These are phyloP conservation scores for Hydroisotoma schaefferi DNA, from an alignment of 2,888 invertebrate species.

Conservation along the genomic window DNA sequence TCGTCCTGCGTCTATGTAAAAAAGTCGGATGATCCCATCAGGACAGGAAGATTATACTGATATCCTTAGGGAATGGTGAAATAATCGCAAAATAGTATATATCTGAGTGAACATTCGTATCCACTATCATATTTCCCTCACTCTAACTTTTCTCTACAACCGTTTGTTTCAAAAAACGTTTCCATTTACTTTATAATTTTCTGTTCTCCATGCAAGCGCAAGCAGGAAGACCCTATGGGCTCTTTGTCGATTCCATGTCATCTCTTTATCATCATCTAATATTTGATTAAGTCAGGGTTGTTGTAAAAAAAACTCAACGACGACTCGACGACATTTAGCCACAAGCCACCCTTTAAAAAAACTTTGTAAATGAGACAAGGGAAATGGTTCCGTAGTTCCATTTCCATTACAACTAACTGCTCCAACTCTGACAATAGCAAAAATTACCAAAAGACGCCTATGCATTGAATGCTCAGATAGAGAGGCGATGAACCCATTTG, in stretches of 20 bases:
- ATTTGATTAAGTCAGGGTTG: background rate
- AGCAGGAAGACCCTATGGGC: conserved; percentile 11
- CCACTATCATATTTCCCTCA: conserved; percentile 32
- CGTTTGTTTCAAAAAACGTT: conserved; percentile 18
- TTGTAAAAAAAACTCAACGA: background rate
- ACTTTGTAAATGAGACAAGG: no score
- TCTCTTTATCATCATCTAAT: background rate
- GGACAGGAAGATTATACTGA: conserved; percentile 48
- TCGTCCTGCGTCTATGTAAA: conserved; percentile 30
- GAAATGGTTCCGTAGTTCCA: no score
- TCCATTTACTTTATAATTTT: conserved; percentile 5
- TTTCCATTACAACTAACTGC: no score
- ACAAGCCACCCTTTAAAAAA: no score
- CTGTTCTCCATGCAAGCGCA: no score
- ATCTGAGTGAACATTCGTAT: conserved; percentile 30
- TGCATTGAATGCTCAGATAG: no score
- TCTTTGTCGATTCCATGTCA: conserved; percentile 5
- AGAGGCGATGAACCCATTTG: no score
- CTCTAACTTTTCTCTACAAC: conserved; percentile 16
- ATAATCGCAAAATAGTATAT: conserved; percentile 49
- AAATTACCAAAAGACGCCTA: no score
- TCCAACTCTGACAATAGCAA: no score
- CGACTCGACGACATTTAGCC: no score
- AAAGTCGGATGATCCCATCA: conserved; percentile 43
- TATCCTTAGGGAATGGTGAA: conserved; percentile 49